A percentile compares a stretch with the other conserved stretches of the same genome.
Conservation (phyloP, 1,140 invertebrate species). For the Trichoplusia ni region DNA sequence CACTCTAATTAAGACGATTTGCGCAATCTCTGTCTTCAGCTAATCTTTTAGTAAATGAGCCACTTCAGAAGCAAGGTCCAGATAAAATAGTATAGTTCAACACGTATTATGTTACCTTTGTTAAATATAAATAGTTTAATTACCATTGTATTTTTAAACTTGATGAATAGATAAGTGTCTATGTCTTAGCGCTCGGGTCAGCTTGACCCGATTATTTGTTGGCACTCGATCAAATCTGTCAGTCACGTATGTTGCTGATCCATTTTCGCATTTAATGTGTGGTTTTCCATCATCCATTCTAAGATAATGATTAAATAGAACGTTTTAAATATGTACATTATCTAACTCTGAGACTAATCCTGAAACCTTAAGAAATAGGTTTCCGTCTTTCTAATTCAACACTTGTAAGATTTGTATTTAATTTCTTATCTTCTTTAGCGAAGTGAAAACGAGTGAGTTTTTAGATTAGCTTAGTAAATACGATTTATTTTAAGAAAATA, state of each 20-base stretch:
- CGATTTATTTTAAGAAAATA: too few relatives aligned
- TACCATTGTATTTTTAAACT: conserved; percentile 8
- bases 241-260: conserved; percentile 37
- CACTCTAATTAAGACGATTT: conserved; percentile 25
- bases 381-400: too few relatives aligned
- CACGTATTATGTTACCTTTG: conserved; percentile 1
- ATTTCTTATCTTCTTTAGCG: too few relatives aligned
- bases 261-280: conserved; percentile 43
- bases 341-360: too few relatives aligned
- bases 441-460: too few relatives aligned
- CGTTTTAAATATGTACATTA: background rate
- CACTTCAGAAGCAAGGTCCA: conserved; percentile 6
- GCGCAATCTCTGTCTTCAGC: conserved; percentile 9
- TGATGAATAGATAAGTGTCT: conserved; percentile 23
- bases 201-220: conserved; percentile 38
- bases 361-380: too few relatives aligned
- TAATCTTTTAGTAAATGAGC: conserved; percentile 13
- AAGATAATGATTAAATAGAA: conserved; percentile 5
- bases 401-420: too few relatives aligned
- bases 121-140: conserved; percentile 3
- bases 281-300: conserved; percentile 22
- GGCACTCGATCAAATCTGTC: conserved; percentile 49
- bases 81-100: background rate
- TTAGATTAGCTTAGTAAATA: too few relatives aligned
- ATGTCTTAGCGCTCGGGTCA: conserved; percentile 24